Evolutionary conservation across 1,140 invertebrate species (phyloP).

Genomic region (Heliconius eleuchia): DNA sequence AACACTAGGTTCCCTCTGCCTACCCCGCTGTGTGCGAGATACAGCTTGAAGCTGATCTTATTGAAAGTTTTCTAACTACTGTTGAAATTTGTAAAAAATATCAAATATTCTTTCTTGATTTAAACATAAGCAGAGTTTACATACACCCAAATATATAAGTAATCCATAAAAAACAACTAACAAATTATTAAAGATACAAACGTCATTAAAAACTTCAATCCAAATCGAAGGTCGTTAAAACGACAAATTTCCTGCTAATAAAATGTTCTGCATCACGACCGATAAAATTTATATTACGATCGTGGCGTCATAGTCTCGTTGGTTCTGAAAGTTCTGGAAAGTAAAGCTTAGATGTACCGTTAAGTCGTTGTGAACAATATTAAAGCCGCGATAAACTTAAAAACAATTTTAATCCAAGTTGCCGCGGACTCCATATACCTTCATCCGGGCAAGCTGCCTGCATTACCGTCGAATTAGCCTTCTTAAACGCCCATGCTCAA

Average conservation of each 20-base stretch:
- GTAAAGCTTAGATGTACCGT: constrained; percentile 62
- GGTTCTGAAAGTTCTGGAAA: constrained; percentile 44
- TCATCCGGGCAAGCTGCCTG: constrained; percentile 64
- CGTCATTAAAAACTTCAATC: background rate
- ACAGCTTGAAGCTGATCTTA: too few relatives aligned
- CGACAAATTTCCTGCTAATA: constrained; percentile 16
- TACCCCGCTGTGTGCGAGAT: too few relatives aligned
- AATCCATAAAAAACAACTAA: background rate
- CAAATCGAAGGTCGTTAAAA: constrained; percentile 2
- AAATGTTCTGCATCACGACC: constrained; percentile 24
- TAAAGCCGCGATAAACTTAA: constrained; percentile 76
- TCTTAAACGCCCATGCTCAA: constrained; percentile 42
- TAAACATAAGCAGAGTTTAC: too few relatives aligned
- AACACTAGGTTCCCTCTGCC: too few relatives aligned
- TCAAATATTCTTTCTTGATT: too few relatives aligned
- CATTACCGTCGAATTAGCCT: constrained; percentile 62
- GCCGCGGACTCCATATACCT: constrained; percentile 63
- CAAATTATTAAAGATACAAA: background rate
- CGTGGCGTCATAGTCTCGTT: constrained; percentile 33
- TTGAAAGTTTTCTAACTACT: too few relatives aligned
- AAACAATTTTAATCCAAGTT: constrained; percentile 75
- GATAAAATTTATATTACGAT: constrained; percentile 38
- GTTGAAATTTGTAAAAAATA: too few relatives aligned
- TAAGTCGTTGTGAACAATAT: constrained; percentile 74
- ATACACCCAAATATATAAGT: background rate